These are phyloP conservation scores for Hystrix brachyura DNA, from an alignment of 2,113 vertebrate species.

Conservation along the genomic window DNA sequence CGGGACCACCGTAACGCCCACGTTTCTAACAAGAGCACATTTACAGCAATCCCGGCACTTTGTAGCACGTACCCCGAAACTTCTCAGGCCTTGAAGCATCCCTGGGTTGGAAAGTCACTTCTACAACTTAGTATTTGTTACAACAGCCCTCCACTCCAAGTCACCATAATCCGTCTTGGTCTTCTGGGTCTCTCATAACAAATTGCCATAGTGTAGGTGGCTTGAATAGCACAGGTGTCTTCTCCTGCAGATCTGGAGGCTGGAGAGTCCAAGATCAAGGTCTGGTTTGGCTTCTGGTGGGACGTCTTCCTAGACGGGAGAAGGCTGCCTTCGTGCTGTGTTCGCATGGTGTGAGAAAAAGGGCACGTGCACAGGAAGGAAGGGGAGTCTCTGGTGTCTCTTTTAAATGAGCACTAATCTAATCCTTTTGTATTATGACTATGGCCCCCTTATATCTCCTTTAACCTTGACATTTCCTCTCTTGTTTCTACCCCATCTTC, in stretches of 20 bases:
- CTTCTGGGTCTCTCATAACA: neutral
- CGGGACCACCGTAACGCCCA: neutral
- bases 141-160: neutral
- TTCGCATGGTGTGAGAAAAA: no score
- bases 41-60: neutral
- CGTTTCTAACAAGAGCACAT: neutral
- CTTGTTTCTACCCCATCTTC: neutral
- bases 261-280: neutral
- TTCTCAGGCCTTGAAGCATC: neutral
- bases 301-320: neutral
- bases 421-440: neutral
- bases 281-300: neutral
- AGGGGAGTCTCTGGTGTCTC: neutral
- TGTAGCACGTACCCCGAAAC: neutral
- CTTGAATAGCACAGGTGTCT: neutral
- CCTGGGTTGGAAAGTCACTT: neutral
- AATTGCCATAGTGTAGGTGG: neutral
- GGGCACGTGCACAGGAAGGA: fast-evolving
- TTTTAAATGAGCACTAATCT: neutral
- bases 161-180: neutral
- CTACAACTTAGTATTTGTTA: neutral
- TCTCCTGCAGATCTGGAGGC: neutral
- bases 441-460: neutral
- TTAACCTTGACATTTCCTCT: neutral
- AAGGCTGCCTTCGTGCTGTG: neutral